phyloP scores from a whole-genome alignment of 2,797 vertebrate genomes.

The Phalloptychus januarius region DNA sequence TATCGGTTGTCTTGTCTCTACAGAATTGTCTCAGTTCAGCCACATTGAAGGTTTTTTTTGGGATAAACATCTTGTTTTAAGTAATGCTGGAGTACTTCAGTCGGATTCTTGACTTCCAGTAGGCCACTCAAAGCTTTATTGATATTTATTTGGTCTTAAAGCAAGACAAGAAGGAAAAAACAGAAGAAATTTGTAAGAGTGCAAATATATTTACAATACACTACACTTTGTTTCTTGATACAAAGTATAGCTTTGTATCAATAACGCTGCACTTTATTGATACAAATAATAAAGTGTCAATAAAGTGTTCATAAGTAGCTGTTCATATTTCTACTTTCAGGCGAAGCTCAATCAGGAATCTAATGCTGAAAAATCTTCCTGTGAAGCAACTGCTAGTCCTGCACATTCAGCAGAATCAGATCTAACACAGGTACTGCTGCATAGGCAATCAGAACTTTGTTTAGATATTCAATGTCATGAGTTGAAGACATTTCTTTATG shows the following conservation, averaged over 20 bases:
- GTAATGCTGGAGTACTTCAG: not conserved
- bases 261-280: no score
- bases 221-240: no score
- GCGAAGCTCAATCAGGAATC: constrained; percentile 18
- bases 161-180: not conserved
- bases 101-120: not conserved
- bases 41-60: not conserved
- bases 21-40: not conserved
- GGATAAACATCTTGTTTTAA: not conserved
- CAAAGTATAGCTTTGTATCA: not conserved
- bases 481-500: not conserved
- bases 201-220: not conserved
- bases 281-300: no score
- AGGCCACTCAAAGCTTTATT: not conserved
- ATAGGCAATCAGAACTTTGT: not conserved
- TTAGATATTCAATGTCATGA: not conserved
- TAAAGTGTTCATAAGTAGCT: no score
- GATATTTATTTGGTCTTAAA: not conserved
- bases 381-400: constrained; percentile 17
- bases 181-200: not conserved
- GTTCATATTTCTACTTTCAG: constrained; percentile 31
- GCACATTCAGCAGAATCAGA: constrained; percentile 20
- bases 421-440: constrained; percentile 40
- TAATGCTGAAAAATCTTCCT: constrained; percentile 15
- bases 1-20: not conserved